Percentiles rank a stretch among this genome's conserved stretches.
phyloP scores from a whole-genome alignment of 2,797 vertebrate species.

The Carcharodon carcharias region DNA sequence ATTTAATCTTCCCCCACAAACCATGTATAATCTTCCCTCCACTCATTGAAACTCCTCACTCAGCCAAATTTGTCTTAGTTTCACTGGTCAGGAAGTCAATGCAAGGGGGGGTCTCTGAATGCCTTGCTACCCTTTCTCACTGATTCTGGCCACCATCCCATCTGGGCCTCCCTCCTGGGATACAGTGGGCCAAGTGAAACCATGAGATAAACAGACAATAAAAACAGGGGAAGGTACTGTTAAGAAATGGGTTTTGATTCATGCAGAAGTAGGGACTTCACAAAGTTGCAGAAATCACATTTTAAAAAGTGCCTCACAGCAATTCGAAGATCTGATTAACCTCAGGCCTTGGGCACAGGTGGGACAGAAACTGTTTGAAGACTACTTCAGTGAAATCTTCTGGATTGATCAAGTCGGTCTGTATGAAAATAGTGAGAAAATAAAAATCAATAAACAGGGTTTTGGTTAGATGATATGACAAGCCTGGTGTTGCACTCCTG shows the following conservation, averaged over 20 bases:
- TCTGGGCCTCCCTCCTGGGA: not conserved
- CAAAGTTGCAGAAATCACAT: not conserved
- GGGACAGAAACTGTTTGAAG: slow-evolving; percentile 77
- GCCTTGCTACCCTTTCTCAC: not conserved
- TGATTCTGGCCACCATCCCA: not conserved
- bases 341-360: slow-evolving; percentile 85
- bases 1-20: not conserved
- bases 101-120: not conserved
- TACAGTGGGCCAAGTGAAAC: not conserved
- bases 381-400: slow-evolving; percentile 85
- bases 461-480: not conserved
- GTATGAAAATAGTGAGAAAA: slow-evolving; percentile 35
- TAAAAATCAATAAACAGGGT: not conserved
- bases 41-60: not conserved
- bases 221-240: not conserved
- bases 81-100: not conserved
- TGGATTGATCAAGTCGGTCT: slow-evolving; percentile 86
- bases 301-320: slow-evolving; percentile 13
- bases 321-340: slow-evolving; percentile 85
- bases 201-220: not conserved
- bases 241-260: not conserved
- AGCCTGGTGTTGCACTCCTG: too few relatives aligned
- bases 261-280: not conserved
- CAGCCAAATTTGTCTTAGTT: not conserved
- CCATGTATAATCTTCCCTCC: not conserved